Evolutionary conservation across 2,113 vertebrate genomes (phyloP).

Genomic region (Himantopus leucocephalus): DNA sequence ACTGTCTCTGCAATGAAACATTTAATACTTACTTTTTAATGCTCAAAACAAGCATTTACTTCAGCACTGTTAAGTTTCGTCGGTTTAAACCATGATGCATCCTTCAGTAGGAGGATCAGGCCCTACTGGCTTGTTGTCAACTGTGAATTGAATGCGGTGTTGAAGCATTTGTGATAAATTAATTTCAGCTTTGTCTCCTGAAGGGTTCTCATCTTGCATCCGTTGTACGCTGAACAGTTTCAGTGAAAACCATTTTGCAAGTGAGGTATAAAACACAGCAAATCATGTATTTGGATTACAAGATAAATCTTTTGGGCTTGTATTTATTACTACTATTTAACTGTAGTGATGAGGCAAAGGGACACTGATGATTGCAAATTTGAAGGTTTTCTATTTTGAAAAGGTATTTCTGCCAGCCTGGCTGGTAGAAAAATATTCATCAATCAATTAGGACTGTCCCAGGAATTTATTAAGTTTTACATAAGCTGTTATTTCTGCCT

Average conservation of each 20-base stretch:
- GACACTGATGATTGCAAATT: not conserved
- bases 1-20: not conserved
- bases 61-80: not conserved
- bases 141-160: not conserved
- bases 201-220: not conserved
- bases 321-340: not conserved
- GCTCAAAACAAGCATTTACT: not conserved
- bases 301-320: not conserved
- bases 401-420: not conserved
- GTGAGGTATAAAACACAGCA: not conserved
- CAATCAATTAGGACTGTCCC: slow-evolving; percentile 19
- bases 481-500: slow-evolving; percentile 30
- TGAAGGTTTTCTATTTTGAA: not conserved
- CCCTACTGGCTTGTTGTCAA: not conserved
- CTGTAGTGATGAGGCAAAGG: not conserved
- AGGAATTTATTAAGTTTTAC: slow-evolving; percentile 50
- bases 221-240: not conserved
- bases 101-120: not conserved
- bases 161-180: not conserved
- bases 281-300: not conserved
- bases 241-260: not conserved
- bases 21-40: not conserved
- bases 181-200: not conserved
- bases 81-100: not conserved
- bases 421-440: not conserved